phyloP scores from a whole-genome alignment of 2,113 vertebrate species.

The Brachyhypopomus gauderio region DNA sequence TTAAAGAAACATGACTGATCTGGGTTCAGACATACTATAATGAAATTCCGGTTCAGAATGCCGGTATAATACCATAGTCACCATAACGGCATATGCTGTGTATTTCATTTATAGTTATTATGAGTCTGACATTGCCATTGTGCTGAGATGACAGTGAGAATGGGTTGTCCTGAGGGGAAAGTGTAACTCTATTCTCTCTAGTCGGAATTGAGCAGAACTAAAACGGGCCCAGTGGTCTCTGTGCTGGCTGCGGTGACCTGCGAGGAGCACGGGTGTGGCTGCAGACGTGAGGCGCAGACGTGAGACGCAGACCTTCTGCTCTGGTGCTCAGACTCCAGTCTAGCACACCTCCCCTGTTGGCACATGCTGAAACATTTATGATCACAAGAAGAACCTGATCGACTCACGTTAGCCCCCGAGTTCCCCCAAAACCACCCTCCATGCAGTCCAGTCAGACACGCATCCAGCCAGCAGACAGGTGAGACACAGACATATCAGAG shows the following conservation, averaged over 20 bases:
- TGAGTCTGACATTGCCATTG: not conserved
- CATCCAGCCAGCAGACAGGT: not conserved
- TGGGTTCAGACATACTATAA: too few species aligned
- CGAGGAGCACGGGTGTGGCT: constrained; percentile 15
- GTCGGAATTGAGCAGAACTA: constrained; percentile 7
- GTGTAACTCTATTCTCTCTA: not conserved
- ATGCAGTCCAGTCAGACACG: not conserved
- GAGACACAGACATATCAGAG: not conserved
- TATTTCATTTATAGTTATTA: not conserved
- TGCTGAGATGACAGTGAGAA: not conserved
- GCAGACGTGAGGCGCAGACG: constrained; percentile 51
- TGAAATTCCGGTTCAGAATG: too few species aligned
- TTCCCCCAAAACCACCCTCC: constrained; percentile 49
- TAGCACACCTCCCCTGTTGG: constrained; percentile 55
- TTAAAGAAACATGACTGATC: too few species aligned
- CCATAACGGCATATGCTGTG: too few species aligned
- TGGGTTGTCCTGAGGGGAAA: not conserved
- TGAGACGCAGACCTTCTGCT: constrained; percentile 55
- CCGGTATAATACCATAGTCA: too few species aligned
- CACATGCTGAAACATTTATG: constrained; percentile 77
- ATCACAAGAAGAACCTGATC: constrained; percentile 75
- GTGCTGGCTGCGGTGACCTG: not conserved
- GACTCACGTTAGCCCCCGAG: constrained; percentile 49
- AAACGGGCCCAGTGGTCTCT: not conserved
- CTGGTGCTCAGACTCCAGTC: constrained; percentile 55